A percentile compares a stretch with the other conserved stretches of the same genome.
These are phyloP conservation scores for Drosophila baimaii DNA, from an alignment of 1,140 invertebrate genomes.

Conservation along the genomic window DNA sequence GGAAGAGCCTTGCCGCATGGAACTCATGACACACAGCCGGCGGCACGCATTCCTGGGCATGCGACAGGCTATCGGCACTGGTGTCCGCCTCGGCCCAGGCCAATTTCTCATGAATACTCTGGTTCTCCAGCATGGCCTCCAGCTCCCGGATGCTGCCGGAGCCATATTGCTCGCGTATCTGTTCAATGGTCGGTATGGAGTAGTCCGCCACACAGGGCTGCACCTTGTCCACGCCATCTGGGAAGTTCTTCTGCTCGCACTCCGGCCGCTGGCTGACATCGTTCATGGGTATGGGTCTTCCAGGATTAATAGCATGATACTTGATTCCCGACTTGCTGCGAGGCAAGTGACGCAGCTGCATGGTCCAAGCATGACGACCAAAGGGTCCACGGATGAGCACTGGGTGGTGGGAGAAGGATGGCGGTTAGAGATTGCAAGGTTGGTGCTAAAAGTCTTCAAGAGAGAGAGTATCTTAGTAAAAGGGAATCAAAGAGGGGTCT, in stretches of 20 bases:
- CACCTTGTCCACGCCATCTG: slow-evolving; percentile 92
- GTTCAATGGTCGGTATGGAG: slow-evolving; percentile 89
- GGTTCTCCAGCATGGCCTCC: slow-evolving; percentile 85
- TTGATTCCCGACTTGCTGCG: slow-evolving; percentile 90
- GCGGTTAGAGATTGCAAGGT: too few relatives aligned
- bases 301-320: slow-evolving; percentile 89
- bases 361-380: slow-evolving; percentile 96
- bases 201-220: slow-evolving; percentile 90
- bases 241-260: slow-evolving; percentile 91
- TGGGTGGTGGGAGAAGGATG: too few relatives aligned
- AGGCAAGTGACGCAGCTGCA: slow-evolving; percentile 93
- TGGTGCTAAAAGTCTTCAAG: too few relatives aligned
- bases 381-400: slow-evolving; percentile 95
- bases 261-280: slow-evolving; percentile 87
- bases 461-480: too few relatives aligned
- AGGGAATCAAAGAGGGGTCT: too few relatives aligned
- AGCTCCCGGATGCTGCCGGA: slow-evolving; percentile 86
- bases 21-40: slow-evolving; percentile 95
- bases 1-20: slow-evolving; percentile 95
- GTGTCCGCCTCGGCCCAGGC: slow-evolving; percentile 84
- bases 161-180: slow-evolving; percentile 86
- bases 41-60: slow-evolving; percentile 90
- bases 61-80: slow-evolving; percentile 75
- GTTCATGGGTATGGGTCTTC: slow-evolving; percentile 91
- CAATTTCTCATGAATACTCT: slow-evolving; percentile 84